These are phyloP conservation scores for Megathymus violae DNA, from an alignment of 1,140 invertebrate species.

Conservation along the genomic window DNA sequence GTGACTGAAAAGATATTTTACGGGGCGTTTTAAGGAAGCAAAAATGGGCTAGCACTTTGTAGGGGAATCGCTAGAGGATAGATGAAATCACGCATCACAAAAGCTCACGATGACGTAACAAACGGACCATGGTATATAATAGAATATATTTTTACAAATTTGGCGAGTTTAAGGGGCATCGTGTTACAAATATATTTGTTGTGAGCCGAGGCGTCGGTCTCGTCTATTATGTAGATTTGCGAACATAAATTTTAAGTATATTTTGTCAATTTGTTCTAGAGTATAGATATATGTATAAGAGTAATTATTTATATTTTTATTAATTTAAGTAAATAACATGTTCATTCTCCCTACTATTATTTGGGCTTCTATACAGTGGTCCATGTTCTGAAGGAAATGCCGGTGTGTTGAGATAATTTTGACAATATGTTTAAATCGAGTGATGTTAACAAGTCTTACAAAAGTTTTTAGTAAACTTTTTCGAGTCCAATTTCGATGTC, in stretches of 20 bases:
- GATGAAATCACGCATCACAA: slow-evolving; percentile 60
- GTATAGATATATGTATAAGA: slow-evolving; percentile 64
- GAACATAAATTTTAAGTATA: slow-evolving; percentile 61
- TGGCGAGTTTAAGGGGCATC: slow-evolving; percentile 50
- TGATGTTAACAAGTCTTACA: slow-evolving; percentile 22
- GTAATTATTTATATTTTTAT: slow-evolving; percentile 71
- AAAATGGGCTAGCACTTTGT: slow-evolving; percentile 39
- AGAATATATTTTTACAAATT: slow-evolving; percentile 77
- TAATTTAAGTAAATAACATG: slow-evolving; percentile 46
- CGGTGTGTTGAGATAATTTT: slow-evolving; percentile 30
- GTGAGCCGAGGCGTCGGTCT: slow-evolving; percentile 60
- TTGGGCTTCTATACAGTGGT: slow-evolving; percentile 6
- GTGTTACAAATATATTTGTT: slow-evolving; percentile 60
- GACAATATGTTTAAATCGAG: slow-evolving; percentile 23
- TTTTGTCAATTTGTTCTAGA: slow-evolving; percentile 80
- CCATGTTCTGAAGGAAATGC: background rate
- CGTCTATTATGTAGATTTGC: slow-evolving; percentile 65
- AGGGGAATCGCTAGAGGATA: slow-evolving; percentile 60
- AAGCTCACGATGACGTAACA: slow-evolving; percentile 71
- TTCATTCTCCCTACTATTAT: slow-evolving; percentile 20
- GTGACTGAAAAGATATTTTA: slow-evolving; percentile 39
- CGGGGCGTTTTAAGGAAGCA: slow-evolving; percentile 25
- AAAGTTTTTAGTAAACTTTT: slow-evolving; percentile 13
- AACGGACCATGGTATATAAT: slow-evolving; percentile 72
- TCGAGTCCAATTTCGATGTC: slow-evolving; percentile 23